Base-by-base conservation (phyloP, 2,888 invertebrate species). In the Brenthis daphne region DNA sequence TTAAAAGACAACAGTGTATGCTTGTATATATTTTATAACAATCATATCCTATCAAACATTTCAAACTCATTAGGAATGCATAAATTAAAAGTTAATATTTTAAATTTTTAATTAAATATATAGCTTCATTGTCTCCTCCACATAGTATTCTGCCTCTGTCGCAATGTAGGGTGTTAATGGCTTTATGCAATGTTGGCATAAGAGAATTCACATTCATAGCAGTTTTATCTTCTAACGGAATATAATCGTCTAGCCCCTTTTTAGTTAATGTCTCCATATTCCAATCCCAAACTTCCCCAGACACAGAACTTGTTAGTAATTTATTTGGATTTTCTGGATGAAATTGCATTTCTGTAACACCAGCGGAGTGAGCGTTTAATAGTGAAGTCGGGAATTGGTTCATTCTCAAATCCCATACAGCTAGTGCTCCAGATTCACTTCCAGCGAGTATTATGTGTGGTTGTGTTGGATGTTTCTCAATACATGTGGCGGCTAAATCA, bases 271-370 rank as follows among this genome's bases (percentile, higher is more conserved):
- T 81, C 72, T 95, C 94, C 79, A 95, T 95, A 73, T 96, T 96
- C 98, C 98, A 98, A 81, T 98, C 97, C 97, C 98, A 98, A 3
- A 98, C 87, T 83, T 97, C 96, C 0, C 98, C 98, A 58, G 95
- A 95, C 64, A 94, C 93, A 0, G 98, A 97, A 80, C 96, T 95
- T 0, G 97, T 96, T 74, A 97, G 96, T 1, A 98, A 82, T 85
- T 97, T 97, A 67, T 97, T 96, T 0, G 98, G 97, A 78, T 96
- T 95, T 69, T 96, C 95, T 0, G 96, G 96, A 87, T 98, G 98
- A 81, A 98, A 98, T 68, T 95, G 94, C 77, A 98, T 95, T 87
- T 98, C 98, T n/a, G 95, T 95, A 20, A 98, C 96, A 74, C 95
- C 93, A 61, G 95, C 94, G 1, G 94, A 90, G 82, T 97, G 96